phyloP scores from a whole-genome alignment of 2,888 invertebrate genomes.

The Trisateles emortualis region DNA sequence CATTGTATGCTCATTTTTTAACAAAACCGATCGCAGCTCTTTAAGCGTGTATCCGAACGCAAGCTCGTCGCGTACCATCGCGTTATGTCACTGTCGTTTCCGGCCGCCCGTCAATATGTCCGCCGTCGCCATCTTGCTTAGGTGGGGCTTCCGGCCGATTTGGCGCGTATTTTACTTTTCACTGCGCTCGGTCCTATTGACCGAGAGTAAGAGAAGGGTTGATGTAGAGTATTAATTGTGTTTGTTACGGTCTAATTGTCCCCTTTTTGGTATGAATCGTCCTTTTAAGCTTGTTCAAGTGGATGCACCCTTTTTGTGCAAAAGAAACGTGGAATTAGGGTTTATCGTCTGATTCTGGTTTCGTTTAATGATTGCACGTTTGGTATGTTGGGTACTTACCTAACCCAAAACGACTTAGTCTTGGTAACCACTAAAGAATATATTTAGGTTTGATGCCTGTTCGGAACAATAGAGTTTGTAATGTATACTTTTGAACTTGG shows the following conservation, averaged over 20 bases:
- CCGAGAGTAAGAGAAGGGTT: constrained; percentile 43
- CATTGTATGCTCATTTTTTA: constrained; percentile 47
- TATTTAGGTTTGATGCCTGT: no score
- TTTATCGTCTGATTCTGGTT: constrained; percentile 1
- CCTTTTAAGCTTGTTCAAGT: constrained; percentile 34
- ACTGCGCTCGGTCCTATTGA: constrained; percentile 51
- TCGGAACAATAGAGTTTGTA: no score
- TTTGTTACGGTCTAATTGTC: constrained; percentile 50
- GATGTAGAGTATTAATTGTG: constrained; percentile 48
- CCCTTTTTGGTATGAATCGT: constrained; percentile 45
- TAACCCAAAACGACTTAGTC: no score
- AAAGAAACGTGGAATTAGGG: constrained; percentile 4
- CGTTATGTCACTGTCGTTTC: constrained; percentile 64
- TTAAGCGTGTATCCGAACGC: constrained; percentile 48
- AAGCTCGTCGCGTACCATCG: constrained; percentile 55
- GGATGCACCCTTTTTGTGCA: constrained; percentile 29
- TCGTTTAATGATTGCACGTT: not conserved
- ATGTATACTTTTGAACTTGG: no score
- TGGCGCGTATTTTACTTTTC: constrained; percentile 53
- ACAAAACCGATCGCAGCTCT: constrained; percentile 35
- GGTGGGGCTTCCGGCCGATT: constrained; percentile 53
- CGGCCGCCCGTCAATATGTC: constrained; percentile 62
- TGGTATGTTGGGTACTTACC: not conserved
- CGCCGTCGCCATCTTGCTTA: constrained; percentile 50
- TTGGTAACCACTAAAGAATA: no score